Percentiles rank a stretch among this genome's conserved stretches.
Conservation (phyloP, 2,888 invertebrate species). For the Alentia gelatinosa region DNA sequence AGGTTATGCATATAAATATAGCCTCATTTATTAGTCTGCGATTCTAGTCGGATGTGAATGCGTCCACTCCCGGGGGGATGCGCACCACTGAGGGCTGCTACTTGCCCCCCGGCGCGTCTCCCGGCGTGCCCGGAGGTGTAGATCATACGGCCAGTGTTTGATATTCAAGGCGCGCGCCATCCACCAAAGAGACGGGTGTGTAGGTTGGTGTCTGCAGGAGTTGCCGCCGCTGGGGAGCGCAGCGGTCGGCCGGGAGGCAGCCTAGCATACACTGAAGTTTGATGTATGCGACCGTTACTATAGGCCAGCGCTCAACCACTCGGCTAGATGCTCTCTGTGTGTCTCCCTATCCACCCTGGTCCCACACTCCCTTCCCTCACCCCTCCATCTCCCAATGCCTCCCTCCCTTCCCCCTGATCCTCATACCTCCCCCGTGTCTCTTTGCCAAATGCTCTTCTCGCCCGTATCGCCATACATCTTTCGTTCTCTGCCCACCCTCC, state of each 20-base stretch:
- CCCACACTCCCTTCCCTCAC: neutral
- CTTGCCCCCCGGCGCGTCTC: neutral
- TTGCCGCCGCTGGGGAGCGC: neutral
- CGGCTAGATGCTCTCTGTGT: neutral
- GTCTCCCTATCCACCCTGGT: neutral
- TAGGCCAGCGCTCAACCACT: neutral
- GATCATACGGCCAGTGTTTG: neutral
- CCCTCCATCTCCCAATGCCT: neutral
- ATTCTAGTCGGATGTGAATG: neutral
- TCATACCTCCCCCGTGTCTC: neutral
- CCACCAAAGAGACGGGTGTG: neutral
- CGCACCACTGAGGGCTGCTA: neutral
- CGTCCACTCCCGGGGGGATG: neutral
- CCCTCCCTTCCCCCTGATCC: neutral
- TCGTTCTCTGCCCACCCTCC: too few relatives aligned
- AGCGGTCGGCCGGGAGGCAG: neutral
- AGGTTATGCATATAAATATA: neutral
- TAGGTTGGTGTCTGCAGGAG: neutral
- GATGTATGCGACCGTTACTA: neutral
- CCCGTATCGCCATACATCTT: too few relatives aligned
- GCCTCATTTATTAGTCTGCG: slow-evolving; percentile 1
- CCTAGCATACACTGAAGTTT: slow-evolving; percentile 31
- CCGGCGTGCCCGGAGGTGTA: neutral
- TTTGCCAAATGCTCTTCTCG: too few relatives aligned
- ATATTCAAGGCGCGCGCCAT: neutral